Evolutionary conservation across 1,140 invertebrate genomes (phyloP), one percentile per base, ranked within the genome.

Genomic region (Eupristina koningsbergeri): DNA sequence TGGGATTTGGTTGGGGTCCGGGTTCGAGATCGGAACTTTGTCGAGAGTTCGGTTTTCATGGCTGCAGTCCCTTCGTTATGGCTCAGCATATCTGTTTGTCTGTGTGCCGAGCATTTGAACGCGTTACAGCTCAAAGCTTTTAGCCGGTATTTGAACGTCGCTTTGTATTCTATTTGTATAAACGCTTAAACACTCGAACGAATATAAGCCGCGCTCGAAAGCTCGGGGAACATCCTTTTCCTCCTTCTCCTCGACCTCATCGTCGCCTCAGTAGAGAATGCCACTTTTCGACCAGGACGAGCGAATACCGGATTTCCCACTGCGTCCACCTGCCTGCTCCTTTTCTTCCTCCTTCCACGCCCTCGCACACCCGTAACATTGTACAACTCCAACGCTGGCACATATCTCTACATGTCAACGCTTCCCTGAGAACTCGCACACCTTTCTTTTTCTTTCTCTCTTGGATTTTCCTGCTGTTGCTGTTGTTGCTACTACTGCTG

Each of bases 121-220:
- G 89, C 89, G 88, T 90, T 91, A 92, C 91, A 92, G 90, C 91
- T 92, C 89, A 91, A 92, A 92, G 90, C 91, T 92, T 92, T 92
- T 92, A 92, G 90, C 86, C 87, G 86, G 87, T 91, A 90, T 92
- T 92, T 92, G 89, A 88, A 83, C 87, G 87, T 87, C 82, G 88
- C 89, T 89, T 91, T 45, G 89, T 90, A 91, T 90, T 90, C 85
- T 91, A 89, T 91, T 91, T 91, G 87, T 91, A 91, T 89, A 90
- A 91, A 86, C 89, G 90, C 90, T 91, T 91, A 91, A 91, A 91
- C 89, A 88, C 87, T 89, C 86, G 84, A 84, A 39, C 80, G 77
- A 69, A 81, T 83, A 86, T 81, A 83, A 80, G 84, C 50, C 74
- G 61, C 22, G 67, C 26, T 75, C 80, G 71, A 45, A 63, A 64